These are phyloP conservation scores for Orussus abietinus DNA, from an alignment of 1,140 invertebrate genomes.

Conservation along the genomic window DNA sequence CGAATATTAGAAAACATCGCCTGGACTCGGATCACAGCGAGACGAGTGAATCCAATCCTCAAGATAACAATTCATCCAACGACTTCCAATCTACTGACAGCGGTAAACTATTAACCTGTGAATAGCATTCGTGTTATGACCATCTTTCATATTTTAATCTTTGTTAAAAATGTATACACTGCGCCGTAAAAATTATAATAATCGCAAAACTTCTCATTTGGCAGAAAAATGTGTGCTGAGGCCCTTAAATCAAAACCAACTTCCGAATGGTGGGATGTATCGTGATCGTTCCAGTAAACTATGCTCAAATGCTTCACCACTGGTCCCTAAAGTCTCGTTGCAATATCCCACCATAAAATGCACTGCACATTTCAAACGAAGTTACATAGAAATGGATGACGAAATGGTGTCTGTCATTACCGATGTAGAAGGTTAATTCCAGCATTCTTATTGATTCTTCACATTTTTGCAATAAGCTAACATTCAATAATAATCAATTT, in stretches of 20 bases:
- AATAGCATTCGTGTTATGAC: no score
- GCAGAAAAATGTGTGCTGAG: conserved; percentile 46
- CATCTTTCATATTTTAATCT: no score
- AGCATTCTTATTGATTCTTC: no score
- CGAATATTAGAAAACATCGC: conserved; percentile 37
- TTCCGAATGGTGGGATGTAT: conserved; percentile 36
- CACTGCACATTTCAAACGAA: conserved; percentile 55
- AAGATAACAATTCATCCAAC: conserved; percentile 26
- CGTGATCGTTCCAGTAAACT: conserved; percentile 41
- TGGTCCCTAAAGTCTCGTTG: conserved; percentile 43
- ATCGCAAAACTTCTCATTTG: conserved; percentile 20
- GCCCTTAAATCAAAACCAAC: conserved; percentile 49
- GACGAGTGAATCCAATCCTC: conserved; percentile 35
- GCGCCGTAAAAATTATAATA: no score
- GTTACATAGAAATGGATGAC: conserved; percentile 60
- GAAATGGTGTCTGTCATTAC: conserved; percentile 63
- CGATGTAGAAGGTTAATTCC: conserved; percentile 57
- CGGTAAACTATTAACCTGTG: conserved; percentile 33
- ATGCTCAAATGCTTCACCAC: conserved; percentile 36
- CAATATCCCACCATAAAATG: conserved; percentile 53
- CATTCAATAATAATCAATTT: neutral
- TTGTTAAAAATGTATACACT: no score
- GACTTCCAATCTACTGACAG: conserved; percentile 30
- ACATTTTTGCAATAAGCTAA: neutral
- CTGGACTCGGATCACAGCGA: conserved; percentile 50